Evolutionary conservation across 2,113 vertebrate species (phyloP), one percentile per base, ranked within the genome.

Genomic region (Neofelis nebulosa): DNA sequence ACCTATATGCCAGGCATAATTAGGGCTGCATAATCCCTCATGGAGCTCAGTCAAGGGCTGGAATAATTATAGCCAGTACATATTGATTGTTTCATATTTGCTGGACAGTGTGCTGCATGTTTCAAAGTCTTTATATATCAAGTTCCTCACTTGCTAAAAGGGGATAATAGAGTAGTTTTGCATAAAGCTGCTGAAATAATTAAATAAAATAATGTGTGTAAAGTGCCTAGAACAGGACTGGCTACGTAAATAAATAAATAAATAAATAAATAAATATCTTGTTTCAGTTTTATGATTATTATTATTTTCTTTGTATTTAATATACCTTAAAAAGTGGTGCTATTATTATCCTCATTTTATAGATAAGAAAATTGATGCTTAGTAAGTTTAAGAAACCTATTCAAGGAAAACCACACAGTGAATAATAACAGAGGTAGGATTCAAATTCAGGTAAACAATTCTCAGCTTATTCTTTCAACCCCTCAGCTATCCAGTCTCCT

Each of bases 221-320:
- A 82, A 76, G 5, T 25, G 41, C 7, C 79, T 89, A 74, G 57
- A 74, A 93, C 16, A 61, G 16, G 23, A 7, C 2, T 71, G 12
- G 3, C 45, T 45, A 45, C 8, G 45, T 45, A 45, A 45, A 45
- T 45, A 45, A 45, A 45, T 45, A 45, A 45, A 45, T 45, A 45
- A 45, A 45, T 45, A 45, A 45, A 45, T 45, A 45, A 45, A 45
- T 45, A 45, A 45, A 45, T 50, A 50, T 74, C 38, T 74, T 74
- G 38, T 69, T 57, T 9, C 57, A 93, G 19, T 65, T 95, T 91
- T 82, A 27, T 57, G 36, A 63, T 71, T 84, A 85, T 78, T 52
- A 65, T 87, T 81, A 88, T 88, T 81, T 84, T 85, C 63, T 80
- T 91, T 83, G 61, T 82, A 31, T 87, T 69, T 94, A 57, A 48